Evolutionary conservation across 2,113 vertebrate genomes (phyloP), one percentile per base, ranked within the genome.

Genomic region (Vulpes lagopus): DNA sequence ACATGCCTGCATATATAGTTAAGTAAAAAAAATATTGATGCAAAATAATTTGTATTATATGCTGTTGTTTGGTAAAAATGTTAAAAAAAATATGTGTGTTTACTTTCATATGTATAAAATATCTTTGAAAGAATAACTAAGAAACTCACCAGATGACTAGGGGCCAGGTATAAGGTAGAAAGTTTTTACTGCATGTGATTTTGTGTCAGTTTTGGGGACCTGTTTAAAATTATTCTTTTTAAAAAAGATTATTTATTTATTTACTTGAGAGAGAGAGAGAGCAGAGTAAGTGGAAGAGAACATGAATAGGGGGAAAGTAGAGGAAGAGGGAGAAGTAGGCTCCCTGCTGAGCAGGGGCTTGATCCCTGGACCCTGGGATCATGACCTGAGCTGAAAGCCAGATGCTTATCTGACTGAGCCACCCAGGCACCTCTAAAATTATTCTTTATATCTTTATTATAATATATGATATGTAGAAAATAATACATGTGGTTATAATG

Each of bases 1-100:
- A 22, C 59, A 83, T 60, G 17, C 14, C 23, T 69, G 74, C 10
- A 43, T 76, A 35, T 89, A 43, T 83, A 57, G 19, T 89, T 83
- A 89, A 95, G n/a, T 76, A 22, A 90, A 95, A 89, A 92, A 83
- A 64, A n/a, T 49, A 20, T 55, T 89, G 78, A 19, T 83, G 11
- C 8, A 82, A 76, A 88, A 83, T 51, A 88, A 19, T 60, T 67
- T 76, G 14, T 87, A 49, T 88, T 57, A 74, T 64, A 81, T 64
- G 15, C 11, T 65, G 0, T 73, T 22, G 78, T 73, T 73, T 73
- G 43, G 20, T 57, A 92, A 96, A 92, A 88, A 92, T 2, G 0
- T 91, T 62, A 82, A 62, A 83, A 35, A 91, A 43, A 76, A 19
- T 64, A 2, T 0, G 27, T 90, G 19, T 91, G 25, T 80, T 80